A percentile compares a stretch with the other conserved stretches of the same genome.
Conservation (phyloP, 2,113 vertebrate species). For the Hippolais icterina region DNA sequence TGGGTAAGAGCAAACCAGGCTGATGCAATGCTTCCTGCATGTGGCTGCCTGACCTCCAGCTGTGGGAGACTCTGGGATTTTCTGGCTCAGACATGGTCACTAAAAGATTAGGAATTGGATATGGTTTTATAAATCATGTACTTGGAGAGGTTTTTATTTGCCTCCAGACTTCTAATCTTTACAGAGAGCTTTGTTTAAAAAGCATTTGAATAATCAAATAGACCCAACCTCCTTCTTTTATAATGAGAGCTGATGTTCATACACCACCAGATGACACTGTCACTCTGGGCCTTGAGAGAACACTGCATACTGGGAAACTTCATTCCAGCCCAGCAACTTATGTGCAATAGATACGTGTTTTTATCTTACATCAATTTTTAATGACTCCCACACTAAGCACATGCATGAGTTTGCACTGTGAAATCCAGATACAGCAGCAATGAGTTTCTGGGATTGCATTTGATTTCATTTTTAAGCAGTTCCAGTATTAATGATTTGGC, state of each 20-base stretch:
- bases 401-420: background rate
- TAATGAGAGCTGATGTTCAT: background rate
- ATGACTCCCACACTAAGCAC: background rate
- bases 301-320: background rate
- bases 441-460: background rate
- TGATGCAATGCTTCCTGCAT: background rate
- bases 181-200: background rate
- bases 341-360: fast-evolving
- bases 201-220: background rate
- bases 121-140: background rate
- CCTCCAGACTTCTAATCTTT: background rate
- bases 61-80: background rate
- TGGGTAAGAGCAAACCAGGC: background rate
- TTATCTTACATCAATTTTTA: background rate
- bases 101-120: background rate
- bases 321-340: background rate
- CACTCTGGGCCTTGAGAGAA: background rate
- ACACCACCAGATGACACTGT: background rate
- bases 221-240: background rate
- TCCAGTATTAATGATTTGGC: background rate
- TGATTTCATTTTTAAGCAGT: background rate
- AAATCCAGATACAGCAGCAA: background rate
- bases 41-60: background rate
- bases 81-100: background rate
- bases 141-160: background rate